phyloP scores from a whole-genome alignment of 2,888 invertebrate genomes.

The Himalopsyche tibetana region DNA sequence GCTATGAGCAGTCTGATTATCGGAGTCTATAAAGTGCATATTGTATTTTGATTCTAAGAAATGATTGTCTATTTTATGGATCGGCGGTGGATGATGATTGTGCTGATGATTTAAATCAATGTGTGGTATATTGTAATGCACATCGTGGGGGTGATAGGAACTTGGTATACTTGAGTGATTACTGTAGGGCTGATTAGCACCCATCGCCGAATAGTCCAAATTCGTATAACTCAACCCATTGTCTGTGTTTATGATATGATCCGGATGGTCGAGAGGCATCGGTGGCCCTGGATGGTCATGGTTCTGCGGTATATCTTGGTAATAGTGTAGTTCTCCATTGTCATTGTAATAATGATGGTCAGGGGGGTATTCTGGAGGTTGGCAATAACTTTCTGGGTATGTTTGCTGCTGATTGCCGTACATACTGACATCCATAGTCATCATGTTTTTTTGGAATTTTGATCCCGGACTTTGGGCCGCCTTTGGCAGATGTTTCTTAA shows the following conservation, averaged over 20 bases:
- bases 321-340: constrained; percentile 72
- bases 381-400: constrained; percentile 66
- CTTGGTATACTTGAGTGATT: constrained; percentile 78
- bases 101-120: constrained; percentile 71
- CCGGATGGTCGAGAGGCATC: constrained; percentile 71
- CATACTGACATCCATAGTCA: constrained; percentile 90
- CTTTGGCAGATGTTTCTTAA: background rate
- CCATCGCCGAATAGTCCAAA: constrained; percentile 82
- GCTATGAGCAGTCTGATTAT: constrained; percentile 67
- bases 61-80: constrained; percentile 73
- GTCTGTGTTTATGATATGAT: constrained; percentile 88
- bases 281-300: constrained; percentile 74
- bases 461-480: background rate
- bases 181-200: constrained; percentile 70
- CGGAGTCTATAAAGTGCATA: constrained; percentile 72
- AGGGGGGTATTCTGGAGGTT: constrained; percentile 70
- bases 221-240: constrained; percentile 94
- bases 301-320: constrained; percentile 74
- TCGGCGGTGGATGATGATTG: constrained; percentile 72
- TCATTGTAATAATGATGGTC: constrained; percentile 71
- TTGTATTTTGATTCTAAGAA: constrained; percentile 77
- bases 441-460: constrained; percentile 75
- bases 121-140: constrained; percentile 70
- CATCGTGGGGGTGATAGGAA: constrained; percentile 73
- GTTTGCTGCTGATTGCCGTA: constrained; percentile 80